Evolutionary conservation across 2,797 vertebrate species (phyloP), one percentile per base, ranked within the genome.

Genomic region (Alauda arvensis): DNA sequence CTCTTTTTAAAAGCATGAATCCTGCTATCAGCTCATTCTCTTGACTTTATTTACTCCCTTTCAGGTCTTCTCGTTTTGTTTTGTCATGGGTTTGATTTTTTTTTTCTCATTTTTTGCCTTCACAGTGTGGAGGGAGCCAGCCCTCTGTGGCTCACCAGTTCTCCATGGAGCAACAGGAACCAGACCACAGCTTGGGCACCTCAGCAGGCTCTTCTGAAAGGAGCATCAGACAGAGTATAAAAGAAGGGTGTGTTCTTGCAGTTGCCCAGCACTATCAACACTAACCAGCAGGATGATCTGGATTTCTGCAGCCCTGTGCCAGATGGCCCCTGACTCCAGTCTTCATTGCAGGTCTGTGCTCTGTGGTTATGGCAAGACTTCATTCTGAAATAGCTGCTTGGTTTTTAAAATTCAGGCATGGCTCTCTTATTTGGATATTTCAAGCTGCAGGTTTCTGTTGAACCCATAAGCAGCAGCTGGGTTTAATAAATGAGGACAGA

Each of bases 321-420:
- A 93, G 49, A 90, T 81, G 84, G 82, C 67, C 63, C 31, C 6
- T 72, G 59, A 85, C 55, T 82, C 25, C 14, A 21, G 72, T 45
- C 81, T 90, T 91, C 93, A 74, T 46, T 76, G 80, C 74, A 81
- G 55, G 67, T 91, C 63, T 94, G 81, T 90, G 63, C 51, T 80
- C 60, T 91, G 88, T 91, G 94, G 84, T 92, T 94, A 83, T 90
- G 87, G 85, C 57, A 83, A 77, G 56, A 53, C 7, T 85, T 90
- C 49, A 60, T 69, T 72, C 78, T 85, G 82, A 91, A 94, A 94
- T 89, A 94, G 62, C 61, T 88, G 34, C 39, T 77, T 55, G 67
- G 61, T n/a, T 83, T 85, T 90, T 74, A 51, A 85, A 91, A 83
- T 77, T 81, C 63, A 90, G 46, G 31, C 57, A 70, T 23, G 29